Percentiles rank a stretch among this genome's conserved stretches.
Conservation (phyloP, 2,888 invertebrate species). For the Eremobia ochroleuca region DNA sequence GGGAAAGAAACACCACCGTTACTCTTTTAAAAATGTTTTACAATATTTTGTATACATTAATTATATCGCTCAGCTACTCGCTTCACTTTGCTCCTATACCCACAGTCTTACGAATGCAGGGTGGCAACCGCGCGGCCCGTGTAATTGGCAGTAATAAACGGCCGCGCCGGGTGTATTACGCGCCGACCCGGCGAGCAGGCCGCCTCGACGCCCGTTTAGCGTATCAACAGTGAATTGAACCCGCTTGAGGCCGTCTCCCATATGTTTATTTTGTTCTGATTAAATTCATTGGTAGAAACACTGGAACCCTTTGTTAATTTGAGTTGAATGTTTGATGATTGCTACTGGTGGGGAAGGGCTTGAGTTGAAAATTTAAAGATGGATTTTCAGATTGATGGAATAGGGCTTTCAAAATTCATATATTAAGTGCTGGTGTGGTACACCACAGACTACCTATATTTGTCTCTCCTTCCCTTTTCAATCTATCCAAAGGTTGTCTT, state of each 20-base stretch:
- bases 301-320: constrained; percentile 62
- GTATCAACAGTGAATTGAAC: constrained; percentile 72
- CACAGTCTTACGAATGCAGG: constrained; percentile 74
- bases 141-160: constrained; percentile 79
- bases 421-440: no score
- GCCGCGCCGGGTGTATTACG: constrained; percentile 73
- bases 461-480: no score
- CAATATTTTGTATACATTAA: no score
- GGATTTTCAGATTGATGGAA: no score
- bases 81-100: constrained; percentile 63
- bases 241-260: constrained; percentile 58
- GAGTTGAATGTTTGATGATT: constrained; percentile 58
- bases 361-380: neutral
- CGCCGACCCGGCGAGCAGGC: constrained; percentile 60
- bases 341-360: constrained; percentile 9
- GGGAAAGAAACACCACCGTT: no score
- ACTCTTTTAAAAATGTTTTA: no score
- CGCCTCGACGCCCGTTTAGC: constrained; percentile 63
- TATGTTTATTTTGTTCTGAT: constrained; percentile 67
- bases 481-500: no score
- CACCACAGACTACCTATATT: no score
- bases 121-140: constrained; percentile 78
- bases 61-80: constrained; percentile 54
- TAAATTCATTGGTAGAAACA: constrained; percentile 65
- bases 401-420: neutral